Evolutionary conservation across 2,797 vertebrate species (phyloP), one percentile per base, ranked within the genome.

Genomic region (Spheniscus humboldti): DNA sequence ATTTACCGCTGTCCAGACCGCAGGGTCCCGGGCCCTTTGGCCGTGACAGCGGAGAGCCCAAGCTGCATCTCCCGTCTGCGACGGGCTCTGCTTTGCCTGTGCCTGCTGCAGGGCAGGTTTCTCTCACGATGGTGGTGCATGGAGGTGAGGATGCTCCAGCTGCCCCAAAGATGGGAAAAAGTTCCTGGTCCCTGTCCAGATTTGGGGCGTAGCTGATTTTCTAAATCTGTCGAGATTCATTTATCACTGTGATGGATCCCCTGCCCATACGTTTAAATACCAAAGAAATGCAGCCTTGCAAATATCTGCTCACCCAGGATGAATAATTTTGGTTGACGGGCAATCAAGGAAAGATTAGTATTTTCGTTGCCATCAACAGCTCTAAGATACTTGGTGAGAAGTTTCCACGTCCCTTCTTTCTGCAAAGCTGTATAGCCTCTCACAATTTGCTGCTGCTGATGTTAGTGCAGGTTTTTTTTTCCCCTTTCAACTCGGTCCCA

Each of bases 261-360:
- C 83, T 91, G 96, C 92, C 94, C 81, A 9, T 74, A 56, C 71
- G 86, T 48, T 92, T 80, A 86, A 88, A 83, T 56, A 37, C 53
- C 94, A 89, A 10, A 8, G 90, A 62, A 82, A 33, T 4, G 59
- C 90, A 97, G 86, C 94, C 76, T 76, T 20, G 76, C 92, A 84
- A 45, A 72, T 92, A 35, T 64, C 93, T 75, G 78, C 90, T 93
- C 92, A 13, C n/a, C 66, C 16, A 0, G 53, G 86, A 83, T 86
- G 92, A 84, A 94, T 92, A 90, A 86, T 78, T 59, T 6, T 7
- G 33, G 45, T 19, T 93, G 94, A 91, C 97, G 90, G 91, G 93
- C 96, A 69, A 23, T 83, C 92, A 78, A 84, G 87, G 10, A 37
- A 66, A 63, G 39, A 92, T 91, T 33, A 81, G 84, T 7, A 5